Conservation (phyloP, 1,140 invertebrate genomes). For the Cherax destructor region DNA sequence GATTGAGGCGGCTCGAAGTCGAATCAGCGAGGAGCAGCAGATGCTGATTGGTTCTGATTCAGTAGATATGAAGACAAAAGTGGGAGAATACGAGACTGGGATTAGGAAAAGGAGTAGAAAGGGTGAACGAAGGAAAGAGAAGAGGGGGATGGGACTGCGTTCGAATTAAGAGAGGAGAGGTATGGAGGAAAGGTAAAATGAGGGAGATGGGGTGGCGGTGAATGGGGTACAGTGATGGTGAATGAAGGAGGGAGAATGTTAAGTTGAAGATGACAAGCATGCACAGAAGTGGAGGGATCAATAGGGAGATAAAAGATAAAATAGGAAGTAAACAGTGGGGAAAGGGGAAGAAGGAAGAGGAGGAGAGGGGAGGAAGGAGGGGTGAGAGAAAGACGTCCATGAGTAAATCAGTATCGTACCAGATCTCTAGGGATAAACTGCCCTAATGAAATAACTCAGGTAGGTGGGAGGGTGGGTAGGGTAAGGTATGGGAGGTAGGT, state of each 20-base stretch:
- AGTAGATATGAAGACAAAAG: too few relatives aligned
- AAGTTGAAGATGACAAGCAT: too few relatives aligned
- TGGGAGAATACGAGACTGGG: not conserved
- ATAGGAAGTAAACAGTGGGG: too few relatives aligned
- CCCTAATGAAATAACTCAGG: conserved; percentile 37
- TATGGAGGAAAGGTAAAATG: not conserved
- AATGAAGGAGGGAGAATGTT: too few relatives aligned
- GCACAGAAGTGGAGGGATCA: too few relatives aligned
- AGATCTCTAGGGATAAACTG: conserved; percentile 17
- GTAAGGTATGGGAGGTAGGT: not conserved
- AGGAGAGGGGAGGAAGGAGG: not conserved
- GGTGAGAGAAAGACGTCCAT: not conserved
- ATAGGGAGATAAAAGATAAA: too few relatives aligned
- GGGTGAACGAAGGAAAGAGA: not conserved
- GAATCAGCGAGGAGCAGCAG: too few relatives aligned
- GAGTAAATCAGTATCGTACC: conserved; percentile 43
- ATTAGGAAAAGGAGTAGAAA: not conserved
- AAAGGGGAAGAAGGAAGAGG: not conserved
- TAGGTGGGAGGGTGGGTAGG: not conserved
- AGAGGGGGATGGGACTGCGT: not conserved
- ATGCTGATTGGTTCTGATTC: too few relatives aligned
- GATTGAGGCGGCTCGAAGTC: too few relatives aligned
- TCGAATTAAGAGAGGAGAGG: not conserved
- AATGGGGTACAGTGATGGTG: too few relatives aligned
- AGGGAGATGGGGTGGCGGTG: too few relatives aligned